These are phyloP conservation scores for Datnioides undecimradiatus DNA, from an alignment of 2,113 vertebrate genomes.

Conservation along the genomic window DNA sequence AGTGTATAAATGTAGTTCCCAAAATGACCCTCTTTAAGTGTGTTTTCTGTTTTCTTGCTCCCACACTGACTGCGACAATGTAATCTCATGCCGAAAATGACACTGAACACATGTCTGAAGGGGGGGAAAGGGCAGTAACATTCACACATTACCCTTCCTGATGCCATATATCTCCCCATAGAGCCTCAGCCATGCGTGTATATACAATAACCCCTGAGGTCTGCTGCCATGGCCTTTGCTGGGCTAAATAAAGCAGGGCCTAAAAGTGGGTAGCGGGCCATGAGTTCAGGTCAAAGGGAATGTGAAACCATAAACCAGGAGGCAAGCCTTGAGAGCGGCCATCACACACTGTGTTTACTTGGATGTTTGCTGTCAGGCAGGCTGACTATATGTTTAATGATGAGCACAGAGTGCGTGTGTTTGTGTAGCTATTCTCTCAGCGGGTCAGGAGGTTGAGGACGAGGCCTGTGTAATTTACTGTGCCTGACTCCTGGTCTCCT, in stretches of 20 bases:
- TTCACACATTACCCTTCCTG: constrained; percentile 45
- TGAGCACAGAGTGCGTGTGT: constrained; percentile 21
- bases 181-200: constrained; percentile 33
- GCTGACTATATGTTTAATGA: constrained; percentile 42
- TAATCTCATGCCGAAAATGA: not conserved
- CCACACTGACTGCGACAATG: not conserved
- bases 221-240: constrained; percentile 55
- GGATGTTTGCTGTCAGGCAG: constrained; percentile 56
- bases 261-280: constrained; percentile 69
- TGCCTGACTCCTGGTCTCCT: not conserved
- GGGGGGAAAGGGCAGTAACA: not conserved
- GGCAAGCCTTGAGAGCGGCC: constrained; percentile 50
- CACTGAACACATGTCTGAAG: not conserved
- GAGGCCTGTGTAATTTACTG: constrained; percentile 41
- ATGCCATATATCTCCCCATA: constrained; percentile 21
- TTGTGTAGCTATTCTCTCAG: constrained; percentile 40
- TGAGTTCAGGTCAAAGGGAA: constrained; percentile 77
- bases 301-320: constrained; percentile 74
- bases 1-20: not conserved
- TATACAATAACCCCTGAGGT: constrained; percentile 67
- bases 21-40: too few relatives aligned
- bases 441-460: constrained; percentile 38
- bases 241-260: constrained; percentile 77
- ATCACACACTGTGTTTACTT: constrained; percentile 59
- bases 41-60: not conserved